Evolutionary conservation across 2,888 invertebrate genomes (phyloP), one percentile per base, ranked within the genome.

Genomic region (Cylindroiulus punctatus): DNA sequence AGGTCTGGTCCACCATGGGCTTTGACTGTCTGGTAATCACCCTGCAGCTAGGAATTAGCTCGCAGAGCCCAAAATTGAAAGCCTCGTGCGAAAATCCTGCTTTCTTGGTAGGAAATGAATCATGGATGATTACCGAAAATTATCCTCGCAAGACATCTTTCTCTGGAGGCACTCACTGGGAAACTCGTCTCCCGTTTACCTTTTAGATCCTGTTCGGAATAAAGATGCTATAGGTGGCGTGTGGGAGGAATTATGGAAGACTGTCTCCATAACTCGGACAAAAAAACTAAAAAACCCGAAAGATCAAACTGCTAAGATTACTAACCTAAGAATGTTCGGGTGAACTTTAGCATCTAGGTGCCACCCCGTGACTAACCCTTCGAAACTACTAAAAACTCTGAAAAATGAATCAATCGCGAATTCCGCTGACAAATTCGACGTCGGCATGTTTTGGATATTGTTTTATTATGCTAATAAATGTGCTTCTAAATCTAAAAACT

Each of bases 151-250:
- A 76, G 76, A 76, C 76, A 76, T 76, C 76, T 76, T 76, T 76
- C 30, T 30, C 30, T 12, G 76, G 76, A 76, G 76, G 76, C 76
- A 76, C 76, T 26, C 32, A 32, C 32, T 76, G 76, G 76, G 76
- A 76, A 76, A 76, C 26, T 76, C 30, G 76, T 76, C 76, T 76
- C 76, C 76, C 76, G 30, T 76, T 32, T 76, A 76, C 76, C 30
- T 76, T 76, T 76, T 76, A 76, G 76, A 76, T 76, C 76, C 76
- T 76, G 76, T 76, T 76, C 76, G 76, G 76, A 76, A 76, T 76
- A 76, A 76, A 76, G 76, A 76, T 76, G 76, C 76, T 76, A 32
- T 30, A 30, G 26, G 30, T 76, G 76, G 76, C 76, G 30, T 76
- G 76, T 76, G 17, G 76, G 76, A 76, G 30, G 76, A 76, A 76